Conservation (phyloP, 2,797 vertebrate genomes). For the Rallus crepitans region DNA sequence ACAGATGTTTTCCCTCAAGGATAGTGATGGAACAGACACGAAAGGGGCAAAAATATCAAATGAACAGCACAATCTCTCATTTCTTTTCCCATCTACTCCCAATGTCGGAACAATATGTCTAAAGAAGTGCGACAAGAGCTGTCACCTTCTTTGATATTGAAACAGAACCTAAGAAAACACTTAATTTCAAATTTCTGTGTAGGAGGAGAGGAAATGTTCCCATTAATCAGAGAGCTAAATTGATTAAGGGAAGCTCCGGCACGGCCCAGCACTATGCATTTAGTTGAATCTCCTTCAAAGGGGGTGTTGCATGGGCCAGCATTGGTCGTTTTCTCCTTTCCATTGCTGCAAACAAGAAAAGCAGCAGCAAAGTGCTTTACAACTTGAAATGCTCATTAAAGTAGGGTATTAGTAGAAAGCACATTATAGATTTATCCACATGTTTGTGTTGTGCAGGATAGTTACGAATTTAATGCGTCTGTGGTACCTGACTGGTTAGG, state of each 20-base stretch:
- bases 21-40: not conserved
- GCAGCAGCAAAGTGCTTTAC: not conserved
- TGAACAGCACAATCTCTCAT: not conserved
- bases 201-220: not conserved
- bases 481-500: not conserved
- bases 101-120: not conserved
- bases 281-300: not conserved
- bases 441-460: not conserved
- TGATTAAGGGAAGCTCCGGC: not conserved
- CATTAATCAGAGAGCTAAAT: not conserved
- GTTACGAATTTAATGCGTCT: not conserved
- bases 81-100: not conserved
- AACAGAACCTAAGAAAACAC: not conserved
- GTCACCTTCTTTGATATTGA: constrained; percentile 16
- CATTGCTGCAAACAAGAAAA: not conserved
- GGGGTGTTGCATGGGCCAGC: not conserved
- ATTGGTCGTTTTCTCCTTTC: not conserved
- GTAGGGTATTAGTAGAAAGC: not conserved
- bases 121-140: not conserved
- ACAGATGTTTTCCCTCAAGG: constrained; percentile 55
- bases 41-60: not conserved
- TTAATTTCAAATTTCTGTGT: not conserved
- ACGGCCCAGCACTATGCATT: not conserved
- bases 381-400: not conserved
- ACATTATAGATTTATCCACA: not conserved